These are phyloP conservation scores for Proisotoma minuta DNA, from an alignment of 2,888 invertebrate genomes.

Conservation along the genomic window DNA sequence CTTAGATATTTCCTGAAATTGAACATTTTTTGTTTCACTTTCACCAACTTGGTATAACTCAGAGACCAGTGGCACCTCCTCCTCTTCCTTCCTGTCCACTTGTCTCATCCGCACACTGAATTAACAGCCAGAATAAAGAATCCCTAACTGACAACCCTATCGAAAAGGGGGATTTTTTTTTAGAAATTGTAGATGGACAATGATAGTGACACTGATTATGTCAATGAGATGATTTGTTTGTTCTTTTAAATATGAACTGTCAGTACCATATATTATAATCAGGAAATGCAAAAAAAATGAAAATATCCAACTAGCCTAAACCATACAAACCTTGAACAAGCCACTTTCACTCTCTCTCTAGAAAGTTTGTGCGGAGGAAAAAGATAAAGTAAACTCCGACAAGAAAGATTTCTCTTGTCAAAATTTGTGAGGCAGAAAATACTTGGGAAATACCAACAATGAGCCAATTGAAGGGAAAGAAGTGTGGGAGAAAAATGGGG, in stretches of 20 bases:
- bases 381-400: not conserved
- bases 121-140: too few relatives aligned
- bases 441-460: slow-evolving; percentile 8
- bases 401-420: slow-evolving; percentile 11
- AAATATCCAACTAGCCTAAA: too few relatives aligned
- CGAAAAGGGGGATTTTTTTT: too few relatives aligned
- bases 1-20: slow-evolving; percentile 22
- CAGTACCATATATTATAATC: not conserved
- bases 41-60: slow-evolving; percentile 16
- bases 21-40: slow-evolving; percentile 32
- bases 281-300: too few relatives aligned
- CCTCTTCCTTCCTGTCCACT: slow-evolving; percentile 7
- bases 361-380: not conserved
- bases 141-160: too few relatives aligned
- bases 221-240: too few relatives aligned
- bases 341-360: too few relatives aligned
- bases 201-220: too few relatives aligned
- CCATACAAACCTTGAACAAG: too few relatives aligned
- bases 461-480: slow-evolving; percentile 15
- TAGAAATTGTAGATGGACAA: too few relatives aligned
- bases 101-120: too few relatives aligned
- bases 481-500: not conserved
- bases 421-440: slow-evolving; percentile 1
- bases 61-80: not conserved
- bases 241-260: not conserved